phyloP scores from a whole-genome alignment of 1,140 invertebrate genomes.

The Drosophila funebris region DNA sequence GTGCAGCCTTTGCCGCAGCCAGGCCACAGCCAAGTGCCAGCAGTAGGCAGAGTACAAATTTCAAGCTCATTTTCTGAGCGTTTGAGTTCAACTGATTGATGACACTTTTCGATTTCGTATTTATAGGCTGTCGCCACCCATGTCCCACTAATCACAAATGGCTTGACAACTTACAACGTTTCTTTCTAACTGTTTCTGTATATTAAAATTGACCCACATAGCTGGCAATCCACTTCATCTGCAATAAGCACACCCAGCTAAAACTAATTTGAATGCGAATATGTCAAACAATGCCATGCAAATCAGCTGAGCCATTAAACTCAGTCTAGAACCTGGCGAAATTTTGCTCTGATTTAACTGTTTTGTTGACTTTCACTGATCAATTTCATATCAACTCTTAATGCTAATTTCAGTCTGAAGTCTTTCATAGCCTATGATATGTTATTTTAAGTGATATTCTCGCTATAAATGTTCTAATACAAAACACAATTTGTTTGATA shows the following conservation, averaged over 20 bases:
- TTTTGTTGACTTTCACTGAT: background rate
- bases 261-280: slow-evolving; percentile 7
- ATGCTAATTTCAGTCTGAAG: too few relatives aligned
- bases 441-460: too few relatives aligned
- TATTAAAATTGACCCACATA: slow-evolving; percentile 8
- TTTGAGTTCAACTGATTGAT: slow-evolving; percentile 37
- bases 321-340: slow-evolving; percentile 7
- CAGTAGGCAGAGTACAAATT: slow-evolving; percentile 23
- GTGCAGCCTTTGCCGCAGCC: slow-evolving; percentile 3
- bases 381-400: too few relatives aligned
- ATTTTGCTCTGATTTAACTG: background rate
- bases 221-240: background rate
- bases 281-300: slow-evolving; percentile 12
- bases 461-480: too few relatives aligned
- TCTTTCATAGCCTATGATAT: too few relatives aligned
- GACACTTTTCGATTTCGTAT: slow-evolving; percentile 7
- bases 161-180: background rate
- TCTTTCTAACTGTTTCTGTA: background rate
- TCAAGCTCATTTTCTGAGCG: slow-evolving; percentile 28
- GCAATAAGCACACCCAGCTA: background rate
- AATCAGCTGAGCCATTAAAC: slow-evolving; percentile 32
- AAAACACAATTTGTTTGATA: too few relatives aligned
- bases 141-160: background rate
- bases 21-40: slow-evolving; percentile 20
- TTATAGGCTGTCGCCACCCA: slow-evolving; percentile 30